Evolutionary conservation across 2,888 invertebrate genomes (phyloP), one percentile per base, ranked within the genome.

Genomic region (Tromatobia lineatoria): DNA sequence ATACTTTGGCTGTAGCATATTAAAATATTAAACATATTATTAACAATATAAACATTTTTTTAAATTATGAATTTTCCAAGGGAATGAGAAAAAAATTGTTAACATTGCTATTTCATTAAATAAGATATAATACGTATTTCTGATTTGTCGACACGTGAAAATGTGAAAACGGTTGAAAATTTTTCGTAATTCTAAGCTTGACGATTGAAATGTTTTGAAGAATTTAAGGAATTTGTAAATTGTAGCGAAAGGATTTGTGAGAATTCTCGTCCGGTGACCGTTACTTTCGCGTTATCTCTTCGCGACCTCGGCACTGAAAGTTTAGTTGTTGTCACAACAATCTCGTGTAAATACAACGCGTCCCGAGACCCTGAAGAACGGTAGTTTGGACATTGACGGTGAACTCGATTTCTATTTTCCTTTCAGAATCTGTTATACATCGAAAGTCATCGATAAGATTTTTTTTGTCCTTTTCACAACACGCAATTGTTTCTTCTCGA

Each of bases 181-280:
- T 7, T 18, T 15, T 38, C 15, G 38, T 11, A 23, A 7, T 15
- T 11, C 15, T n/a, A 2, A n/a, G 29, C 47, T 54, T 71, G 18
- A 23, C 54, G 23, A 71, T 70, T 25, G 54, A 20, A 18, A 10
- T n/a, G 52, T 15, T 52, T 18, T 18, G 18, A 23, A 23, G 38
- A 54, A 57, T 71, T 59, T 52, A 20, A 42, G 20, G 38, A 61
- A 61, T 61, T n/a, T 8, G 61, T 64, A 2, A 38, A 64, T 64
- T 20, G 42, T 64, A 38, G 38, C 64, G 64, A 64, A 38, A 20
- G 34, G 64, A 64, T 64, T 8, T 42, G 34, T 34, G 11, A 29
- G 29, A 13, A 11, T 25, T 3, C 0, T 38, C 11, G 23, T 3
- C 13, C 4, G 11, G 4, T n/a, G 59, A 1, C 18, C 61, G 61